These are phyloP conservation scores for Porites lobata DNA, from an alignment of 92 coral and sea anemone genomes.

Conservation along the genomic window DNA sequence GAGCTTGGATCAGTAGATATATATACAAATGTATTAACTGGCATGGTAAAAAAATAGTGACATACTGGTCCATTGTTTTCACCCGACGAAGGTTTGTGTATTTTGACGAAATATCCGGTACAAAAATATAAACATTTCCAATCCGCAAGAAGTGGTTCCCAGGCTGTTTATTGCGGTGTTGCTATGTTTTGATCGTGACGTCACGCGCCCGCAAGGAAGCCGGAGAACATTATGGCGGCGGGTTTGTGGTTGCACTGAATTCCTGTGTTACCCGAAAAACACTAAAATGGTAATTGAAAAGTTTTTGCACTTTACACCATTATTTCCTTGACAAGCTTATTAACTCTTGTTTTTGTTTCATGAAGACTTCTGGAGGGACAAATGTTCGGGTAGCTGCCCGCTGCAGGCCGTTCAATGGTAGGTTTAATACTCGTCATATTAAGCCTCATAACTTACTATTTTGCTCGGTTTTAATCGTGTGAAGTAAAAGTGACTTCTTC, in stretches of 20 bases:
- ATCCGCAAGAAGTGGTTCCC: conserved; percentile 16
- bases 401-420: conserved; percentile 97
- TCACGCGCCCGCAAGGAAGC: conserved; percentile 59
- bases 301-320: conserved; percentile 18
- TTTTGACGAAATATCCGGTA: too few species aligned
- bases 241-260: conserved; percentile 46
- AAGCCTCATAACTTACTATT: background rate
- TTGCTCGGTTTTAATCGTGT: background rate
- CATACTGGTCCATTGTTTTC: too few species aligned
- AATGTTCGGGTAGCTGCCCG: conserved; percentile 93
- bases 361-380: conserved; percentile 87
- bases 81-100: too few species aligned
- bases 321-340: background rate
- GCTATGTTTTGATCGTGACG: conserved; percentile 98
- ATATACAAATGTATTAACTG: too few species aligned
- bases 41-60: too few species aligned
- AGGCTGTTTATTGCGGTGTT: conserved; percentile 67
- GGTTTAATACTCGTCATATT: conserved; percentile 17
- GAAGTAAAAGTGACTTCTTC: too few species aligned
- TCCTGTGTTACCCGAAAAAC: conserved; percentile 87
- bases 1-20: too few species aligned
- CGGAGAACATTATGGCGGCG: conserved; percentile 58
- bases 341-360: conserved; percentile 53
- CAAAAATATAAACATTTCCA: too few species aligned
- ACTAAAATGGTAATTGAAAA: conserved; percentile 73